These are phyloP conservation scores for Onychomys arenicola DNA, from an alignment of 2,797 vertebrate genomes.

Conservation along the genomic window DNA sequence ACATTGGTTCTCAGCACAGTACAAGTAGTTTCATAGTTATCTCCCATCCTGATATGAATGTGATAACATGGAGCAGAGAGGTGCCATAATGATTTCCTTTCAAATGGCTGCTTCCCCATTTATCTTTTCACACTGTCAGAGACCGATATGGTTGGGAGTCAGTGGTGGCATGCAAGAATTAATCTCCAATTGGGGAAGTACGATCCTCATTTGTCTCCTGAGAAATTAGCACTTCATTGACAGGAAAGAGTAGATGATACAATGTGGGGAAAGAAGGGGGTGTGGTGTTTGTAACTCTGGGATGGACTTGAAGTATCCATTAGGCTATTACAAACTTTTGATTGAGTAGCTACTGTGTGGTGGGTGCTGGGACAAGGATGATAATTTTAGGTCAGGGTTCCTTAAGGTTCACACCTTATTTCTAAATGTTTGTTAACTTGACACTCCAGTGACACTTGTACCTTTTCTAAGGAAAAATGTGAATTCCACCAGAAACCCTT, in stretches of 20 bases:
- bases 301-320: background rate
- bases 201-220: conserved; percentile 61
- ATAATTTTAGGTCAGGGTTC: background rate
- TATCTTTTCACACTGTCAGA: conserved; percentile 73
- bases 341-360: background rate
- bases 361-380: background rate
- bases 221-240: conserved; percentile 77
- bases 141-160: conserved; percentile 70
- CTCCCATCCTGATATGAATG: conserved; percentile 67
- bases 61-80: conserved; percentile 70
- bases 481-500: background rate
- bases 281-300: background rate
- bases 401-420: background rate
- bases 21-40: conserved; percentile 76
- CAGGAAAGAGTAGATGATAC: conserved; percentile 21
- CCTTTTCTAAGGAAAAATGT: background rate
- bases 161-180: conserved; percentile 81
- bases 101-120: conserved; percentile 72
- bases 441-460: background rate
- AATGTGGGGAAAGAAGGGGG: background rate
- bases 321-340: background rate
- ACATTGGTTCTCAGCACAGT: conserved; percentile 70
- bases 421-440: background rate
- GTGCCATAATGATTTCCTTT: conserved; percentile 82
- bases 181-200: conserved; percentile 75